Percentiles rank a stretch among this genome's conserved stretches.
Conservation (phyloP, 2,113 vertebrate species). For the Fregetta grallaria region DNA sequence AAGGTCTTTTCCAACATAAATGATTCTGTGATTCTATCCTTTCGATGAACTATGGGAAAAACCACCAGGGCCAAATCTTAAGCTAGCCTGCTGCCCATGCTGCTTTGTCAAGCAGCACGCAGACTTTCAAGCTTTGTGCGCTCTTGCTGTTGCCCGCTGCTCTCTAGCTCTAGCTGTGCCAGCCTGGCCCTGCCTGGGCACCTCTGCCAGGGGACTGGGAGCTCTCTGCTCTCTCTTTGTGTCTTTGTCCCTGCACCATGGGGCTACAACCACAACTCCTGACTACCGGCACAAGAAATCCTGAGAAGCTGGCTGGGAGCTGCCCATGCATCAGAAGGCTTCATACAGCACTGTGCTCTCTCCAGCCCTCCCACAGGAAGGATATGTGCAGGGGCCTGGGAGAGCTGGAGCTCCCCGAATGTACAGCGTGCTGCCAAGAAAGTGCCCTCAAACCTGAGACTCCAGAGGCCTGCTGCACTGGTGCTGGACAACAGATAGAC, state of each 20-base stretch:
- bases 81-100: not conserved
- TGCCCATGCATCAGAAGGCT: not conserved
- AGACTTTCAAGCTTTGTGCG: not conserved
- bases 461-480: accelerated
- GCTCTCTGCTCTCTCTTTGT: not conserved
- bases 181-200: too few relatives aligned
- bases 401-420: not conserved
- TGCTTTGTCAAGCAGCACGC: not conserved
- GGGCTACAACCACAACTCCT: not conserved
- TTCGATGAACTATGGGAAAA: not conserved
- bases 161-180: not conserved
- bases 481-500: not conserved
- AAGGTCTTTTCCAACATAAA: not conserved
- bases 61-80: not conserved
- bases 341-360: accelerated
- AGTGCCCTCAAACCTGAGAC: not conserved
- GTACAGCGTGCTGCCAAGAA: not conserved
- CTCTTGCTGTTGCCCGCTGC: not conserved
- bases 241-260: not conserved
- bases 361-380: not conserved
- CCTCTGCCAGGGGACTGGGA: accelerated
- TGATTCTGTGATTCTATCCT: not conserved
- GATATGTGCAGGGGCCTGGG: not conserved
- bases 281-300: not conserved
- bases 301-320: not conserved